Base-by-base conservation (phyloP, 2,888 invertebrate genomes). In the Taphrorychus bicolor region DNA sequence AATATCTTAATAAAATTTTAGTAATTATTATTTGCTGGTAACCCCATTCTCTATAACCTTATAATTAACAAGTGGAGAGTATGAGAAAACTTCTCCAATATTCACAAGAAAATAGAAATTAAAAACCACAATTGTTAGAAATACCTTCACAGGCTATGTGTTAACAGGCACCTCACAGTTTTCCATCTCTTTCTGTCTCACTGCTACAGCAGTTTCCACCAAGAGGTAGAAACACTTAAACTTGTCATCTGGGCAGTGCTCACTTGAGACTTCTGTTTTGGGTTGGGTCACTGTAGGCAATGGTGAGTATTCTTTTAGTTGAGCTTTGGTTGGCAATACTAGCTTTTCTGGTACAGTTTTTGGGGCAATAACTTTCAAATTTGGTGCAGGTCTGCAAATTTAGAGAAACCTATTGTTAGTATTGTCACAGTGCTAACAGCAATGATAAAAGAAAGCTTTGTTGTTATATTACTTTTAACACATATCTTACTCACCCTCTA, bases 401-500 rank as follows among this genome's bases (percentile, higher is more conserved):
- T n/a, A n/a, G n/a, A n/a, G n/a, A n/a, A n/a, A n/a, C n/a, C n/a
- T n/a, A n/a, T n/a, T n/a, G n/a, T n/a, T n/a, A n/a, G n/a, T n/a
- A n/a, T n/a, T n/a, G n/a, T n/a, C n/a, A n/a, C n/a, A n/a, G n/a
- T n/a, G n/a, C n/a, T n/a, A n/a, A n/a, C n/a, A n/a, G n/a, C n/a
- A n/a, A n/a, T n/a, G n/a, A n/a, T n/a, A n/a, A n/a, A n/a, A n/a
- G n/a, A n/a, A n/a, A n/a, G n/a, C n/a, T n/a, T n/a, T n/a, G n/a
- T n/a, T n/a, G n/a, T n/a, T n/a, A n/a, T n/a, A n/a, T n/a, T n/a
- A n/a, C n/a, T 23, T 16, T 58, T 7, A 22, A 18, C 58, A 32
- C 7, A 32, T 9, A 32, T 11, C 7, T 7, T 2, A 32, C 70
- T 83, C 81, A 89, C 90, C 89, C 89, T 80, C 87, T 82, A 68